A percentile compares a stretch with the other conserved stretches of the same genome.
Evolutionary conservation across 2,888 invertebrate species (phyloP).

Genomic region (Platerodrilus igneus): DNA sequence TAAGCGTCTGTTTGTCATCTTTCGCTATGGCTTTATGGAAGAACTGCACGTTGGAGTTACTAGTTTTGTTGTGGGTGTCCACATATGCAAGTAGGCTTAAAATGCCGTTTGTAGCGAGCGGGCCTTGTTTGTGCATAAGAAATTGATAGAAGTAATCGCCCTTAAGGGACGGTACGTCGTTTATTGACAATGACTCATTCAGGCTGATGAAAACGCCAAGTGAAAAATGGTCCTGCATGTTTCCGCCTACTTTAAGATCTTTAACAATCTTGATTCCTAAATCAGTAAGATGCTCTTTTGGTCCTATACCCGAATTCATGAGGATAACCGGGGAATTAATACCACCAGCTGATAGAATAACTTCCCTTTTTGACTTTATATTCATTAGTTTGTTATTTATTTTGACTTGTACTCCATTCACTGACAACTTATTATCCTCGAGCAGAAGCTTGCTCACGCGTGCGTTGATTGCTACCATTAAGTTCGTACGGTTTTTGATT

Average conservation of each 20-base stretch:
- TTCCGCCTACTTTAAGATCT: conserved; percentile 49
- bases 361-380: conserved; percentile 65
- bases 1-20: too few species aligned
- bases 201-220: conserved; percentile 79
- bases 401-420: conserved; percentile 46
- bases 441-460: conserved; percentile 51
- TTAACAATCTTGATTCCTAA: conserved; percentile 41
- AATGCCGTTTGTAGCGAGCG: conserved; percentile 47
- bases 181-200: conserved; percentile 69
- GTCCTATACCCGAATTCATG: conserved; percentile 56
- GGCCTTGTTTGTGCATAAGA: conserved; percentile 49
- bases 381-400: conserved; percentile 30
- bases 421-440: conserved; percentile 25
- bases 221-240: conserved; percentile 51
- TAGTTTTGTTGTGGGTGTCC: conserved; percentile 44
- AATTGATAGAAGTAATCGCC: conserved; percentile 47
- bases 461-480: conserved; percentile 55
- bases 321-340: conserved; percentile 88
- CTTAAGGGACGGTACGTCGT: conserved; percentile 71
- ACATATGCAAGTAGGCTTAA: conserved; percentile 50
- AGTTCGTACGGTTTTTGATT: conserved; percentile 51
- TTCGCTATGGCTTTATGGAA: too few species aligned
- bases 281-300: conserved; percentile 40
- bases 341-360: conserved; percentile 83
- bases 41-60: too few species aligned